phyloP scores from a whole-genome alignment of 1,140 invertebrate genomes.

The Cydia strobilella region DNA sequence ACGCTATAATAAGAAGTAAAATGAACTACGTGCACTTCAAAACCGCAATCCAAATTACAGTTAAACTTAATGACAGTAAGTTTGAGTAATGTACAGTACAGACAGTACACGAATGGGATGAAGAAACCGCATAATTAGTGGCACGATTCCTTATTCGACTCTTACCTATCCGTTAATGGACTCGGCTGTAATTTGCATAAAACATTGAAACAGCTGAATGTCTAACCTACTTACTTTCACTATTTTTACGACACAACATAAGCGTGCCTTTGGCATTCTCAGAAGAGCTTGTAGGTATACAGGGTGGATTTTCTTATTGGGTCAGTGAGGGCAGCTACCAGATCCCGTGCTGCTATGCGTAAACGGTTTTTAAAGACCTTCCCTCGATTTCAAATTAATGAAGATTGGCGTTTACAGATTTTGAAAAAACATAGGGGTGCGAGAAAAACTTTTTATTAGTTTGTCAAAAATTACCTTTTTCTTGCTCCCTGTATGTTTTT shows the following conservation, averaged over 20 bases:
- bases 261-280: not conserved
- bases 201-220: constrained; percentile 22
- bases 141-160: constrained; percentile 29
- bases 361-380: too few relatives aligned
- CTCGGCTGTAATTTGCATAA: constrained; percentile 24
- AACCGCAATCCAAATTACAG: constrained; percentile 31
- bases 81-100: constrained; percentile 14
- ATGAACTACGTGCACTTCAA: not conserved
- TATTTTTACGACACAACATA: constrained; percentile 26
- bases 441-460: too few relatives aligned
- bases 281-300: too few relatives aligned
- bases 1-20: constrained; percentile 18
- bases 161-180: constrained; percentile 30
- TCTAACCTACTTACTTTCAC: constrained; percentile 31
- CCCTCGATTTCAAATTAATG: too few relatives aligned
- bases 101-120: constrained; percentile 27
- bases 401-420: too few relatives aligned
- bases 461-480: too few relatives aligned
- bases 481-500: too few relatives aligned
- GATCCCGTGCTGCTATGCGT: too few relatives aligned
- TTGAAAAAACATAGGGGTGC: too few relatives aligned
- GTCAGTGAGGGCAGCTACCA: too few relatives aligned
- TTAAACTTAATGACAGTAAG: constrained; percentile 25
- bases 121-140: constrained; percentile 35
- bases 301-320: too few relatives aligned